A percentile compares a stretch with the other conserved stretches of the same genome.
Evolutionary conservation across 1,140 invertebrate species (phyloP).

Genomic region (Cardiocondyla obscurior): DNA sequence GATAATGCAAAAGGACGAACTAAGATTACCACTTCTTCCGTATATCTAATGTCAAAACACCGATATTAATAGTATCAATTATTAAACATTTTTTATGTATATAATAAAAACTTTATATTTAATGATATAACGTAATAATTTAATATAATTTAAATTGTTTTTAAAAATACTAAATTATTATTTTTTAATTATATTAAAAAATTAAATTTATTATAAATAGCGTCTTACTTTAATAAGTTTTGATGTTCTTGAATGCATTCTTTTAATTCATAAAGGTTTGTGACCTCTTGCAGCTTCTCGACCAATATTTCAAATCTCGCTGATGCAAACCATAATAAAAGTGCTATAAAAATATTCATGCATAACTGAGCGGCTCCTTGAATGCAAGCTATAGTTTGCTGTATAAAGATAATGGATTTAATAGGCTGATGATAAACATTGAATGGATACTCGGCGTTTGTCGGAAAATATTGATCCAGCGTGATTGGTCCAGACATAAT

Average conservation of each 20-base stretch:
- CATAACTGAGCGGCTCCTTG: not conserved
- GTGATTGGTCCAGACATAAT: conserved; percentile 61
- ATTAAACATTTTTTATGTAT: not conserved
- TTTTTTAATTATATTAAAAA: not conserved
- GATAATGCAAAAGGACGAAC: conserved; percentile 26
- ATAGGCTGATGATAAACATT: conserved; percentile 10
- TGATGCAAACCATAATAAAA: conserved; percentile 39
- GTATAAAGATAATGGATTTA: not conserved
- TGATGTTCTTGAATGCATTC: conserved; percentile 45
- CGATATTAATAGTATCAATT: not conserved
- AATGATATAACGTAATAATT: not conserved
- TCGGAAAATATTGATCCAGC: conserved; percentile 34
- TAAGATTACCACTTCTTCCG: conserved; percentile 3
- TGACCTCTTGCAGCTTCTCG: not conserved
- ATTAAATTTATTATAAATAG: not conserved
- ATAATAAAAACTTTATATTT: not conserved
- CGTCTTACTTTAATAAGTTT: conserved; percentile 33
- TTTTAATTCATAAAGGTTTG: not conserved
- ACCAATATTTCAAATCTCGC: conserved; percentile 48
- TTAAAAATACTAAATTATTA: too few relatives aligned
- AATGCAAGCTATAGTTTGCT: conserved; percentile 11
- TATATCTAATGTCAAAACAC: conserved; percentile 26
- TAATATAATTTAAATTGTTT: not conserved
- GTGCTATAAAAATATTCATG: conserved; percentile 4
- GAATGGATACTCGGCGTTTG: conserved; percentile 39